Percentiles rank a stretch among this genome's conserved stretches.
phyloP scores from a whole-genome alignment of 2,797 vertebrate species.

The Margarornis squamiger region DNA sequence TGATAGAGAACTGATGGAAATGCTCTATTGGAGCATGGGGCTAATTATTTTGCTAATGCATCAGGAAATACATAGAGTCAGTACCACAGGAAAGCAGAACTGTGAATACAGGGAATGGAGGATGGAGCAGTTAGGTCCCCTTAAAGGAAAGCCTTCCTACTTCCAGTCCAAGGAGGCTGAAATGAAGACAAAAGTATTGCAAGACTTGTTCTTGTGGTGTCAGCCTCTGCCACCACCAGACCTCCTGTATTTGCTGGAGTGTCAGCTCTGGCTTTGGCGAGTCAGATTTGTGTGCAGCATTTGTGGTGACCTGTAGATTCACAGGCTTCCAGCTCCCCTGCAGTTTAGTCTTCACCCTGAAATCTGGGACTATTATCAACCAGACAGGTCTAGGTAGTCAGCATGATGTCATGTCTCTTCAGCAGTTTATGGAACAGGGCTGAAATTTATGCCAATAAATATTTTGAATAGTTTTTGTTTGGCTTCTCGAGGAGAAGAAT shows the following conservation, averaged over 20 bases:
- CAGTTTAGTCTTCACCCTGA: not conserved
- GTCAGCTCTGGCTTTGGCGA: not conserved
- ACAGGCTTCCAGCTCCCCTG: not conserved
- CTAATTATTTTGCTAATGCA: not conserved
- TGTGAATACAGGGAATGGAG: not conserved
- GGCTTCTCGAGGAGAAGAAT: constrained; percentile 21
- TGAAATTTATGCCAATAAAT: constrained; percentile 39
- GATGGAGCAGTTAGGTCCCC: not conserved
- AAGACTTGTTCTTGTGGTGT: not conserved
- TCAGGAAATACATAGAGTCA: accelerated
- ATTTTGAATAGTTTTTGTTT: constrained; percentile 61
- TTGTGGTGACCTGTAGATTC: not conserved
- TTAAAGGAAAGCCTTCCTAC: not conserved
- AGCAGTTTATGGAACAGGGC: not conserved
- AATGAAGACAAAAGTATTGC: not conserved
- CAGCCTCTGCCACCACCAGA: not conserved
- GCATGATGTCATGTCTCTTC: constrained; percentile 49
- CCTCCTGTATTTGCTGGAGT: not conserved
- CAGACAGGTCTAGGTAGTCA: constrained; percentile 30
- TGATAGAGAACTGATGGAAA: not conserved
- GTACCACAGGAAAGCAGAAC: not conserved
- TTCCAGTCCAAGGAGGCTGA: not conserved
- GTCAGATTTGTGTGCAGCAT: not conserved
- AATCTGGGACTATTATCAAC: not conserved
- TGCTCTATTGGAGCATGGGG: not conserved